These are phyloP conservation scores for Hemistola chrysoprasaria DNA, from an alignment of 2,888 invertebrate genomes.

Conservation along the genomic window DNA sequence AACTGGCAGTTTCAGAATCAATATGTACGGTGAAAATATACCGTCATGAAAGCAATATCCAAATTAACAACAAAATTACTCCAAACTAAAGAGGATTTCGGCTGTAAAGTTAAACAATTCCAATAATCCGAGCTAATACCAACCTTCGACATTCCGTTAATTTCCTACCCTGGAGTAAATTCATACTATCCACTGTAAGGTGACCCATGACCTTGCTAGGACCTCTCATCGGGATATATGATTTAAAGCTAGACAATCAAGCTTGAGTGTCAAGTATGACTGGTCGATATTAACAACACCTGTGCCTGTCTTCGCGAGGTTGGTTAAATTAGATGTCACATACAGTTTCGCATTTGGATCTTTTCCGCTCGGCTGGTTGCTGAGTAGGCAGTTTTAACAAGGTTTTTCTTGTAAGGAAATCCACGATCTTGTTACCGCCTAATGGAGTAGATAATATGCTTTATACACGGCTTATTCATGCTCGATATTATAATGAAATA, in stretches of 20 bases:
- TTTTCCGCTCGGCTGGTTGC: background rate
- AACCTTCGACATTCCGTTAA: conserved; percentile 40
- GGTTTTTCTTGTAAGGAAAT: conserved; percentile 1
- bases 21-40: conserved; percentile 10
- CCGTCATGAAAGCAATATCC: conserved; percentile 15
- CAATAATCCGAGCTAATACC: conserved; percentile 54
- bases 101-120: conserved; percentile 52
- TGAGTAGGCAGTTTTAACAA: background rate
- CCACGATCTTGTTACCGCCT: no score
- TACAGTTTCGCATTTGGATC: conserved; percentile 13
- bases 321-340: conserved; percentile 28
- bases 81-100: conserved; percentile 26
- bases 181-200: conserved; percentile 40
- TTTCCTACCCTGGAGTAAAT: conserved; percentile 49
- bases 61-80: conserved; percentile 25
- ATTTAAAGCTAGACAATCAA: conserved; percentile 23
- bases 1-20: conserved; percentile 9
- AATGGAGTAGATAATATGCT: no score
- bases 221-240: conserved; percentile 13
- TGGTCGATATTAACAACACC: conserved; percentile 46
- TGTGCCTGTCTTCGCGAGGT: conserved; percentile 42
- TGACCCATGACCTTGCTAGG: conserved; percentile 35
- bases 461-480: no score
- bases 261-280: conserved; percentile 30
- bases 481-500: no score